Evolutionary conservation across 2,888 invertebrate species (phyloP), one percentile per base, ranked within the genome.

Genomic region (Ophion slaviceki): DNA sequence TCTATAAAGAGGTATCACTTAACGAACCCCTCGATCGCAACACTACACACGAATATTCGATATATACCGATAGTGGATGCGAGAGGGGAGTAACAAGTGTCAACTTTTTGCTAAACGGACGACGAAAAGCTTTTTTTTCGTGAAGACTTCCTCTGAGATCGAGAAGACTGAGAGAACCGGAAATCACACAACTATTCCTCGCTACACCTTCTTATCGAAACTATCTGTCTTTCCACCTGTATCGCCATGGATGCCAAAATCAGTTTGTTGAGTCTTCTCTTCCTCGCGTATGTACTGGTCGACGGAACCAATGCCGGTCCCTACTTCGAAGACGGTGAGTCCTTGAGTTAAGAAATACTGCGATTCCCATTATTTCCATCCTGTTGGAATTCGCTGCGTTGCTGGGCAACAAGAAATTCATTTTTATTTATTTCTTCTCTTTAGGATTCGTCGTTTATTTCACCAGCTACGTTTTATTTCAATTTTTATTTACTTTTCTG

Each of bases 241-340:
- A 53, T 76, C 20, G 62, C 17, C 59, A 88, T 87, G 89, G 86
- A 87, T 71, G 91, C 92, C 91, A 93, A 91, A 90, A 89, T 91
- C 88, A 88, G 90, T 84, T 86, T 93, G 75, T 80, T 93, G 72
- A 91, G 91, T 77, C 87, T 92, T 66, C 81, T 92, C 53, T 87
- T 92, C 77, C 86, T 91, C 88, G 57, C 90, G 36, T 88, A 91
- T 74, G 74, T 93, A 74, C 89, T 89, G 78, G 89, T 80, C 45
- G 90, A 90, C 67, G 89, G 87, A 81, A 88, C 89, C 80, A 88
- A 86, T 45, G 92, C 90, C 62, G 90, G 88, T 80, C 92, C 93
- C 1, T 93, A 92, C 84, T 90, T 92, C 87, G 93, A 93, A 62
- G 92, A 93, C 6, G 93, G 93, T 93, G 88, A 93, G 92, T 91